A percentile compares a stretch with the other conserved stretches of the same genome.
phyloP scores from a whole-genome alignment of 2,797 vertebrate genomes.

The Siniperca scherzeri region DNA sequence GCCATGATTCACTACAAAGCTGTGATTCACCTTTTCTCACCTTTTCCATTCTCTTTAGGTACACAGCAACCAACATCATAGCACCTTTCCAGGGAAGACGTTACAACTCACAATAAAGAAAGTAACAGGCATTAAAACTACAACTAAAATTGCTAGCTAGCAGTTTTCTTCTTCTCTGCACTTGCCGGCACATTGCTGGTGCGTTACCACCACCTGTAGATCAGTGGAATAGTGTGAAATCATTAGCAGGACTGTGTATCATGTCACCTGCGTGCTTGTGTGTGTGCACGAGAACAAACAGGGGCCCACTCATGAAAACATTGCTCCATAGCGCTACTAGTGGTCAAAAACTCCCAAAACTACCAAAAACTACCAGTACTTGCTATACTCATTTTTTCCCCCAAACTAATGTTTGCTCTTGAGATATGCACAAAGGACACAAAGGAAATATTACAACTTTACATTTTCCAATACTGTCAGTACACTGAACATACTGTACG shows the following conservation, averaged over 20 bases:
- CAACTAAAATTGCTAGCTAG: not conserved
- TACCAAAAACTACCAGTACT: too few relatives aligned
- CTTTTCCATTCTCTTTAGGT: not conserved
- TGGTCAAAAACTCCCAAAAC: too few relatives aligned
- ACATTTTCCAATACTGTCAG: not conserved
- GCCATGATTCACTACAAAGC: conserved; percentile 3
- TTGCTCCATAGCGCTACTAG: too few relatives aligned
- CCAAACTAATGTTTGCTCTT: not conserved
- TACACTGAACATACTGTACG: too few relatives aligned
- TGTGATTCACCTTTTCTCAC: conserved; percentile 8
- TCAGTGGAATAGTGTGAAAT: not conserved
- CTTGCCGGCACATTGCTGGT: not conserved
- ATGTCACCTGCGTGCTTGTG: not conserved
- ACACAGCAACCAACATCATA: not conserved
- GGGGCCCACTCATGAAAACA: too few relatives aligned
- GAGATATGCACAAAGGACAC: not conserved
- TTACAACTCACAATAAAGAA: not conserved
- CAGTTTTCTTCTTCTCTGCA: not conserved
- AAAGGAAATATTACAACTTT: not conserved
- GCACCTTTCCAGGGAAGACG: not conserved
- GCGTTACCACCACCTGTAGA: not conserved
- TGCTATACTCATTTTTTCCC: too few relatives aligned
- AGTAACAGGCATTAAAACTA: not conserved
- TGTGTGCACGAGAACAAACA: too few relatives aligned
- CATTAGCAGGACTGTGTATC: not conserved